phyloP scores from a whole-genome alignment of 2,888 invertebrate genomes.

The Leptopilina drosophilae region DNA sequence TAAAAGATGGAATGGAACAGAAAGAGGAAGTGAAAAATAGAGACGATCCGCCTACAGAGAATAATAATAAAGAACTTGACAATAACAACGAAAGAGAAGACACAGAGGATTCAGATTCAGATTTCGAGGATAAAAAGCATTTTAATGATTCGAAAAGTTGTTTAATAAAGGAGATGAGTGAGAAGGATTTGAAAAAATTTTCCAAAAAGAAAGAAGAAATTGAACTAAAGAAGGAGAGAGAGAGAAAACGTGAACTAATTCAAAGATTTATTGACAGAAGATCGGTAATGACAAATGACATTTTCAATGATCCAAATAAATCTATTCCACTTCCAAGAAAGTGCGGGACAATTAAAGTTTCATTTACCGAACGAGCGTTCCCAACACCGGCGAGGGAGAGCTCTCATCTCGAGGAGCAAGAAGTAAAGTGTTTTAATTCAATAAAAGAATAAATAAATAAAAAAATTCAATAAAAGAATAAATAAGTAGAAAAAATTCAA shows the following conservation, averaged over 20 bases:
- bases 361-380: conserved; percentile 87
- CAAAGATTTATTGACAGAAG: conserved; percentile 63
- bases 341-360: conserved; percentile 81
- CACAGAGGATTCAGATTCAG: conserved; percentile 58
- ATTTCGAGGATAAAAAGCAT: conserved; percentile 38
- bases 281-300: conserved; percentile 68
- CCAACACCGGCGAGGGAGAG: conserved; percentile 91
- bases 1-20: conserved; percentile 20
- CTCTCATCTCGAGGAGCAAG: conserved; percentile 83
- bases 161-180: conserved; percentile 43
- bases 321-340: conserved; percentile 80
- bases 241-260: conserved; percentile 52
- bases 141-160: conserved; percentile 3
- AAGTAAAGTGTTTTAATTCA: conserved; percentile 74
- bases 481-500: too few relatives aligned
- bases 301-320: conserved; percentile 71
- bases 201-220: conserved; percentile 44
- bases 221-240: conserved; percentile 40
- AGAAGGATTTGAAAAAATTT: conserved; percentile 48
- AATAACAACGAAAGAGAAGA: background rate
- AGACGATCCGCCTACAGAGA: background rate
- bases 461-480: too few relatives aligned
- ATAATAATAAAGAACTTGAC: background rate
- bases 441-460: conserved; percentile 36
- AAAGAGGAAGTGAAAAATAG: conserved; percentile 13